These are phyloP conservation scores for Amblyopsis rosae DNA, from an alignment of 2,113 vertebrate species.

Conservation along the genomic window DNA sequence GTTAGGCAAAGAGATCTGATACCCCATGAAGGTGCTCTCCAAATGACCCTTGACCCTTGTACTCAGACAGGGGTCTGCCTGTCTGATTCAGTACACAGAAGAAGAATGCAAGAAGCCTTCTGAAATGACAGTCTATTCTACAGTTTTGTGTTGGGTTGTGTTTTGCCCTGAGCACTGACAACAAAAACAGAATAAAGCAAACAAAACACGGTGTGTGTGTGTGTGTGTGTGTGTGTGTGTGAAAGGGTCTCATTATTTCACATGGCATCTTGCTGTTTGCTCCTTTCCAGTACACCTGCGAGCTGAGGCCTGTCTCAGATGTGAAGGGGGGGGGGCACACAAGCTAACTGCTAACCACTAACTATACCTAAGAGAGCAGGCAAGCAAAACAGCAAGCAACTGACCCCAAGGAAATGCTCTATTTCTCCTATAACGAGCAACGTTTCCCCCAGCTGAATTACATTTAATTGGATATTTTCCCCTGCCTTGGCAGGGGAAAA, in stretches of 20 bases:
- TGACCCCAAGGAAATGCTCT: constrained; percentile 67
- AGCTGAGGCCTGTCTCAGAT: constrained; percentile 61
- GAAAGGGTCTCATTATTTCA: constrained; percentile 28
- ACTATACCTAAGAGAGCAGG: constrained; percentile 67
- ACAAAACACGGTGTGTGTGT: constrained; percentile 1
- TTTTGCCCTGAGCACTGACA: constrained; percentile 7
- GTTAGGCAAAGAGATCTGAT: constrained; percentile 31
- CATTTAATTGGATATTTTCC: constrained; percentile 70
- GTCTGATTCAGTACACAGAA: constrained; percentile 53
- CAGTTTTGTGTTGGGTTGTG: constrained; percentile 40
- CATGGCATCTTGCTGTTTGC: constrained; percentile 31
- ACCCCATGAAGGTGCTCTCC: constrained; percentile 40
- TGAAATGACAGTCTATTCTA: constrained; percentile 47
- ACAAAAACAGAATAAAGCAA: constrained; percentile 8
- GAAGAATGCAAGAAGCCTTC: constrained; percentile 39
- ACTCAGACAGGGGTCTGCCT: constrained; percentile 50
- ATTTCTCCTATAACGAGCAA: constrained; percentile 56
- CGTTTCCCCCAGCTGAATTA: constrained; percentile 31
- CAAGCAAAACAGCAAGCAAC: constrained; percentile 38
- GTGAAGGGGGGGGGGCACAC: constrained; percentile 11
- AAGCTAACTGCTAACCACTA: constrained; percentile 41
- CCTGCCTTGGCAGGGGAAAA: constrained; percentile 30
- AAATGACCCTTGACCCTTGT: constrained; percentile 54
- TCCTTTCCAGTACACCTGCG: constrained; percentile 40
- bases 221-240: constrained; percentile 1